Evolutionary conservation across 2,797 vertebrate genomes (phyloP), one percentile per base, ranked within the genome.

Genomic region (Xenopus petersii): DNA sequence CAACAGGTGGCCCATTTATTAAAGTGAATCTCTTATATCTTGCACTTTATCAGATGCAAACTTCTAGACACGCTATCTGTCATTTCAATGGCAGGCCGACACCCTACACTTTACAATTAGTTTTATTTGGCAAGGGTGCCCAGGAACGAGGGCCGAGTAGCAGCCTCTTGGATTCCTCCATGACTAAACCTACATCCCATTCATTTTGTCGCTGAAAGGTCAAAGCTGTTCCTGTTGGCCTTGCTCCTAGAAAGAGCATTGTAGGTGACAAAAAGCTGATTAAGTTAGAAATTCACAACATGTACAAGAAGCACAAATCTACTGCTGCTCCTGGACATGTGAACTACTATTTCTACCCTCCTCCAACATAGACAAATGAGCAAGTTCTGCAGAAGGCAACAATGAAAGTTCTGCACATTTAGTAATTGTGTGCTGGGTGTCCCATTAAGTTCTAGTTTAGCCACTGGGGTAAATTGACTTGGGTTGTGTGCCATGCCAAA

Each of bases 71-170:
- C n/a, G 16, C 61, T 64, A n/a, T 64, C 33, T 64, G 62, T 16
- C 62, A 36, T 9, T 10, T n/a, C 2, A 64, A 64, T 64, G 16
- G 7, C 62, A 46, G 36, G 36, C 33, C n/a, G 62, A 64, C 62
- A 64, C 30, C 36, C 36, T 46, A 64, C 16, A 64, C 62, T 64
- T 64, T 64, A 47, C 33, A 64, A 47, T 64, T 64, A 64, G 62
- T 64, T 64, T 64, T 47, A 46, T 64, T 64, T 47, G 33, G 62
- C 62, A 46, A 3, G 33, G n/a, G n/a, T 12, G 36, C 6, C 9
- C 36, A 8, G 36, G 36, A 46, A 13, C 62, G 2, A 10, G 15
- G n/a, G 62, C n/a, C n/a, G n/a, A n/a, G 62, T 64, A 42, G 12
- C 46, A 47, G 13, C 13, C 33, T 64, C 36, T 46, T 64, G 36